Conservation (phyloP, 2,888 invertebrate species). For the Esperia sulphurella region DNA sequence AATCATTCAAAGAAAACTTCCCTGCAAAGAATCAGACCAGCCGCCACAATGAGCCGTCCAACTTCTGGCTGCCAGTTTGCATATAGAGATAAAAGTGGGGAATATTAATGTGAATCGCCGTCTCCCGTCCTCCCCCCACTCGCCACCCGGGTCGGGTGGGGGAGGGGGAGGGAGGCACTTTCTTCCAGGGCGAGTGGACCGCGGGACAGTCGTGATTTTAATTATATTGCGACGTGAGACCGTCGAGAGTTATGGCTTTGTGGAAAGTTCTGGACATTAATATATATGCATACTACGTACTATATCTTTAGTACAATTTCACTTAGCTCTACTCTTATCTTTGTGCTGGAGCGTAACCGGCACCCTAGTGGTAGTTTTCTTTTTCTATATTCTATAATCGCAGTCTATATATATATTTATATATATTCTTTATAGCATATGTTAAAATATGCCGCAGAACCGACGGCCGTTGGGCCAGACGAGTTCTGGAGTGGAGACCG, state of each 20-base stretch:
- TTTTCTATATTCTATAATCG: too few relatives aligned
- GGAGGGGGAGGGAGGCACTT: conserved; percentile 45
- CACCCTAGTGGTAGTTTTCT: too few relatives aligned
- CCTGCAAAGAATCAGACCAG: conserved; percentile 60
- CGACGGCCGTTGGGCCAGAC: too few relatives aligned
- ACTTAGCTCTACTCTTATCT: too few relatives aligned
- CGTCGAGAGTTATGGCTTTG: conserved; percentile 57
- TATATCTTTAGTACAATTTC: background rate
- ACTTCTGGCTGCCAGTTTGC: conserved; percentile 77
- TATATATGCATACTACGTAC: conserved; percentile 14
- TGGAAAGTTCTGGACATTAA: conserved; percentile 43
- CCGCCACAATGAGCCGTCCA: conserved; percentile 73
- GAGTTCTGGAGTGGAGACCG: too few relatives aligned
- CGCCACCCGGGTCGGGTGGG: conserved; percentile 25
- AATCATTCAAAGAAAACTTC: conserved; percentile 70
- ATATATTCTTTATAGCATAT: too few relatives aligned
- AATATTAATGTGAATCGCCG: conserved; percentile 77
- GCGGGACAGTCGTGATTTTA: conserved; percentile 77
- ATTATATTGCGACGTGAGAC: conserved; percentile 74
- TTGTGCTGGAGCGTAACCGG: too few relatives aligned
- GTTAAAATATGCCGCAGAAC: too few relatives aligned
- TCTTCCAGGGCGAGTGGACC: conserved; percentile 70
- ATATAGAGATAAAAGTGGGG: conserved; percentile 80
- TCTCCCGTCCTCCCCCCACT: conserved; percentile 33
- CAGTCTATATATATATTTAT: too few relatives aligned